Percentiles rank a stretch among this genome's conserved stretches.
Conservation (phyloP, 2,113 vertebrate genomes). For the Macrotis lagotis region DNA sequence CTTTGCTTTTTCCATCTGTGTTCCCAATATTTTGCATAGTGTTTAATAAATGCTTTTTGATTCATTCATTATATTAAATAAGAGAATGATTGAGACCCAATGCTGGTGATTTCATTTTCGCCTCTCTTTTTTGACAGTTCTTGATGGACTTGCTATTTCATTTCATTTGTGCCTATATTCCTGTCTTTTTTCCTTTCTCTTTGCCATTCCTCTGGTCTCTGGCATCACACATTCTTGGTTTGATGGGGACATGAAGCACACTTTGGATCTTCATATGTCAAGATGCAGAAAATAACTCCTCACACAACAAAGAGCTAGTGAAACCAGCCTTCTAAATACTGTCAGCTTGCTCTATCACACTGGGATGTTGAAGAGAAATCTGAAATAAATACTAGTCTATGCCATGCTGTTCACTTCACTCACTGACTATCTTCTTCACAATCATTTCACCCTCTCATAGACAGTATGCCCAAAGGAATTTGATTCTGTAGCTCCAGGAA, state of each 20-base stretch:
- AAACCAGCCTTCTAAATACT: constrained; percentile 52
- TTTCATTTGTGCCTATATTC: background rate
- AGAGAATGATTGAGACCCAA: constrained; percentile 2
- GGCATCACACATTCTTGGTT: constrained; percentile 53
- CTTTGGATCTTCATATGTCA: constrained; percentile 64
- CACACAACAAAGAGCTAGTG: constrained; percentile 44
- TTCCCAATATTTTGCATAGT: background rate
- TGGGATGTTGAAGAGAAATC: constrained; percentile 14
- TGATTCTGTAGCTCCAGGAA: background rate
- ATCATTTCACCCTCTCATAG: background rate
- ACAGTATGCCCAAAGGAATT: background rate
- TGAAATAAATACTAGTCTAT: background rate
- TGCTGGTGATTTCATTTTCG: background rate
- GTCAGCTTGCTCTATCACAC: background rate
- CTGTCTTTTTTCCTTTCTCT: background rate
- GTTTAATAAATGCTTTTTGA: background rate
- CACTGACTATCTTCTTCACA: background rate
- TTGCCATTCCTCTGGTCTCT: constrained; percentile 47
- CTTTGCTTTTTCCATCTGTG: background rate
- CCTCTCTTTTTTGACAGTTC: constrained; percentile 3
- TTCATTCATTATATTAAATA: background rate
- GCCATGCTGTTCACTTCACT: background rate
- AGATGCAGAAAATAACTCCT: constrained; percentile 69
- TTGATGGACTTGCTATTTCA: background rate
- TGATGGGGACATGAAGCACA: constrained; percentile 61